Conservation (phyloP, 2,888 invertebrate genomes). For the Heliconius erato region DNA sequence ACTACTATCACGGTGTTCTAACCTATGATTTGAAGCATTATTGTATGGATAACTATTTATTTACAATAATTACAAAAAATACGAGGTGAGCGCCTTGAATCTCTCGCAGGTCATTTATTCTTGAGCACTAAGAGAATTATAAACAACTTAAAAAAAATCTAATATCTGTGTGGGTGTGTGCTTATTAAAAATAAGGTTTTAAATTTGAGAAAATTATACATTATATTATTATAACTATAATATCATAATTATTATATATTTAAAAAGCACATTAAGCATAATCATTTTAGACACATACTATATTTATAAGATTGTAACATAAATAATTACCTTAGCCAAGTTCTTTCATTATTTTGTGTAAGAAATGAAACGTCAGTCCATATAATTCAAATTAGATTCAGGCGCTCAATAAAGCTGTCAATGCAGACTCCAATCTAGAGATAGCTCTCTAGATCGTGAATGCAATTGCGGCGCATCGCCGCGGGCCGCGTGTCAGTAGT, state of each 20-base stretch:
- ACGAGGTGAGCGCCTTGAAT: conserved; percentile 69
- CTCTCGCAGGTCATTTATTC: conserved; percentile 12
- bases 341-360: not conserved
- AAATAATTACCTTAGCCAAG: conserved; percentile 8
- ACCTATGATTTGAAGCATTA: conserved; percentile 80
- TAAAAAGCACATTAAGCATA: conserved; percentile 14
- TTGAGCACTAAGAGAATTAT: not conserved
- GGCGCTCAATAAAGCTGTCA: conserved; percentile 84
- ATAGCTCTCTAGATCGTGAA: conserved; percentile 78
- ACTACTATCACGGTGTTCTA: conserved; percentile 84
- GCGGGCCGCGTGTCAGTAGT: conserved; percentile 87
- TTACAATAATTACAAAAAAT: conserved; percentile 80
- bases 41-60: conserved; percentile 60
- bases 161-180: not conserved
- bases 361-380: conserved; percentile 30
- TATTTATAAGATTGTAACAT: not conserved
- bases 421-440: conserved; percentile 84
- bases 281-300: conserved; percentile 1
- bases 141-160: not conserved
- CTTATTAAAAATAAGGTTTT: not conserved
- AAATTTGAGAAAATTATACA: not conserved
- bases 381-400: conserved; percentile 67
- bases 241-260: not conserved
- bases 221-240: not conserved
- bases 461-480: conserved; percentile 81